Evolutionary conservation across 1,140 invertebrate genomes (phyloP), one percentile per base, ranked within the genome.

Genomic region (Tribolium madens): DNA sequence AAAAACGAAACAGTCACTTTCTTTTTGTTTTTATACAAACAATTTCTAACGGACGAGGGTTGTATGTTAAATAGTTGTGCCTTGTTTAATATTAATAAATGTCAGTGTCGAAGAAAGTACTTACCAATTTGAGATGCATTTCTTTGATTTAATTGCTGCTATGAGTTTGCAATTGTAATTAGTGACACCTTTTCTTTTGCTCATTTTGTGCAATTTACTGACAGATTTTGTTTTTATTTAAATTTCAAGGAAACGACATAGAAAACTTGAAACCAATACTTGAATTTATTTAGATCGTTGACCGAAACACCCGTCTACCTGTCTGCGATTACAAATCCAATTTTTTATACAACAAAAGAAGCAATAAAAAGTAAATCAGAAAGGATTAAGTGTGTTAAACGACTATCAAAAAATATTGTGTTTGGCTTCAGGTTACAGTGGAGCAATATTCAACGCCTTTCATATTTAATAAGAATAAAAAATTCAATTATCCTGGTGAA

Each of bases 21-120:
- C 81, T 83, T 82, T 81, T 81, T 78, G 78, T 81, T 83, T 83
- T 81, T 83, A 83, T 83, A 82, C 53, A 50, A 76, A 75, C 52
- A 48, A 12, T 76, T 72, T 74, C 73, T 46, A 76, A n/a, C 9
- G 31, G 14, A 70, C 78, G 75, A 73, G 75, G 53, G 70, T 70
- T 70, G 78, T 50, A 73, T 79, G 47, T 50, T 64, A 76, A 79
- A 70, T 74, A 74, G 52, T 42, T 53, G 42, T 64, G 21, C 36
- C 9, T 50, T 75, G 14, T 48, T 75, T 75, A 75, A 75, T 75
- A 75, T 73, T 73, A 73, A 73, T 73, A 50, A 73, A 52, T 33
- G 71, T 52, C 21, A 73, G 9, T 73, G 26, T 31, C 71, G 48
- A 73, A 81, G 81, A 82, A 82, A 82, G 81, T 79, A 70, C 64